phyloP scores from a whole-genome alignment of 2,797 vertebrate genomes.

The Argyrosomus regius region DNA sequence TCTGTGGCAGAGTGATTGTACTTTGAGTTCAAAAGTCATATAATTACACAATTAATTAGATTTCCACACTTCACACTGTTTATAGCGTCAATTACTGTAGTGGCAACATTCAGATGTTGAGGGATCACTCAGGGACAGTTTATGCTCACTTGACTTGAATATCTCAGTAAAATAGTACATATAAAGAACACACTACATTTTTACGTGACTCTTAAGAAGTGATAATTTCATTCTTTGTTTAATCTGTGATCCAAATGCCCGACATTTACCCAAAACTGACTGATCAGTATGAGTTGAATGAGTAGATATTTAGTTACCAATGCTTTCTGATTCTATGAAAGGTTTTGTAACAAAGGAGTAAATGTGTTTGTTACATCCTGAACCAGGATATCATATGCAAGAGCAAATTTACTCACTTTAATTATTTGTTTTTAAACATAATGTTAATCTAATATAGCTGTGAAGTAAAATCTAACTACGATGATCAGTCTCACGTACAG shows the following conservation, averaged over 20 bases:
- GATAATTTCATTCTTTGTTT: background rate
- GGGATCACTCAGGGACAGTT: background rate
- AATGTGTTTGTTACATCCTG: background rate
- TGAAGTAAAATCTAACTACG: conserved; percentile 1
- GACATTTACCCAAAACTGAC: background rate
- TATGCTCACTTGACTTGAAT: background rate
- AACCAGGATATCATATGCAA: background rate
- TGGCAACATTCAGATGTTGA: background rate
- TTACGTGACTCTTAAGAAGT: background rate
- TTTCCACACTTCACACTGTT: too few species aligned
- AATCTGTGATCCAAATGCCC: background rate
- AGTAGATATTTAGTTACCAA: background rate
- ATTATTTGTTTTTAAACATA: background rate
- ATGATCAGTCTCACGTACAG: conserved; percentile 19
- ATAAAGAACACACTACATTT: background rate
- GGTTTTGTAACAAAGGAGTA: background rate
- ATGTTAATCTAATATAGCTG: background rate
- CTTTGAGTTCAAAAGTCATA: too few species aligned
- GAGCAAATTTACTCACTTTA: background rate
- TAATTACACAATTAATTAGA: too few species aligned
- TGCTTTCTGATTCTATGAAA: background rate
- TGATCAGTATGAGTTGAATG: background rate
- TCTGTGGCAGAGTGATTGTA: background rate
- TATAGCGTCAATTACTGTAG: background rate
- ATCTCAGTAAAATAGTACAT: background rate